Conservation (phyloP, 1,140 invertebrate species). For the Drosophila pruinosa region DNA sequence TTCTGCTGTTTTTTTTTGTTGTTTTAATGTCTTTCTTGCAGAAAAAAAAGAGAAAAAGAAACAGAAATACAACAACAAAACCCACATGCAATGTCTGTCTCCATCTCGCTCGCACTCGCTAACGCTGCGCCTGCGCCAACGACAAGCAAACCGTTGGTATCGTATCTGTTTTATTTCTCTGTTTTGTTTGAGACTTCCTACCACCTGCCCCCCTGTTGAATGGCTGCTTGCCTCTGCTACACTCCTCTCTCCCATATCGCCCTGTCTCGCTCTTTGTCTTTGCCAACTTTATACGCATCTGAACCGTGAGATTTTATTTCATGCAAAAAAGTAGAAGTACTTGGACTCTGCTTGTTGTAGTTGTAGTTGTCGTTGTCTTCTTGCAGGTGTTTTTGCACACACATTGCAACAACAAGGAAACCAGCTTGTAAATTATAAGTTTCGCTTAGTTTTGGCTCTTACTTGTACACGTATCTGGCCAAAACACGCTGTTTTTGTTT, state of each 20-base stretch:
- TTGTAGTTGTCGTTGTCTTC: slow-evolving; percentile 21
- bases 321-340: slow-evolving; percentile 79
- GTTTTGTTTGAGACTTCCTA: slow-evolving; percentile 64
- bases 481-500: slow-evolving; percentile 29
- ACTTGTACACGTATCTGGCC: slow-evolving; percentile 17
- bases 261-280: slow-evolving; percentile 31
- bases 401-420: slow-evolving; percentile 56
- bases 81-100: slow-evolving; percentile 57
- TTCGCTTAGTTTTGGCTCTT: slow-evolving; percentile 27
- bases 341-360: slow-evolving; percentile 33
- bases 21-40: slow-evolving; percentile 69
- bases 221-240: slow-evolving; percentile 12
- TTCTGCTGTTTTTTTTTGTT: slow-evolving; percentile 46
- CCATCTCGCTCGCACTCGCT: slow-evolving; percentile 14
- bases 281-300: slow-evolving; percentile 78
- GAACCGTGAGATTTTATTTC: slow-evolving; percentile 81
- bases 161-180: slow-evolving; percentile 17
- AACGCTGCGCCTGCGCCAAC: slow-evolving; percentile 37
- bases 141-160: slow-evolving; percentile 18
- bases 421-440: slow-evolving; percentile 73
- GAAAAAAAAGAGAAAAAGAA: slow-evolving; percentile 28
- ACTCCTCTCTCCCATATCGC: not conserved
- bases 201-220: slow-evolving; percentile 59
- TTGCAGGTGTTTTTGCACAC: slow-evolving; percentile 73
- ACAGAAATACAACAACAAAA: slow-evolving; percentile 24